phyloP scores from a whole-genome alignment of 1,140 invertebrate species.

The Caenorhabditis remanei region DNA sequence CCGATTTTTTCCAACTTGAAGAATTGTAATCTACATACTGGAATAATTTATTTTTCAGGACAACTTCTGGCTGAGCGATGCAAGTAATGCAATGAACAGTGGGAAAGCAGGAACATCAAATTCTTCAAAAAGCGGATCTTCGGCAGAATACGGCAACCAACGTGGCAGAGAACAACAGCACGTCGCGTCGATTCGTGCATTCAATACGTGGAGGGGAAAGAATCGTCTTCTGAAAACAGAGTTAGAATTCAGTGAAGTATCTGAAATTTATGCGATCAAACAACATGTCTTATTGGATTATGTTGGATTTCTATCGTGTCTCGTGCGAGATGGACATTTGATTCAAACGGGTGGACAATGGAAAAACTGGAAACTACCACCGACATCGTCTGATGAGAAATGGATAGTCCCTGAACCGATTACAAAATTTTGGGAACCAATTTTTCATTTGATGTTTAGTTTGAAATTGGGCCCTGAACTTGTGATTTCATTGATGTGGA shows the following conservation, averaged over 20 bases:
- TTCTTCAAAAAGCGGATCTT: not conserved
- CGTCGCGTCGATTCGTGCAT: not conserved
- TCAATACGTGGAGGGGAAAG: not conserved
- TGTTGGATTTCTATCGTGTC: not conserved
- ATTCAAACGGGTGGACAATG: conserved; percentile 4
- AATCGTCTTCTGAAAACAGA: not conserved
- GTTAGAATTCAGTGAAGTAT: not conserved
- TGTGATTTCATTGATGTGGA: not conserved
- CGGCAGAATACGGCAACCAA: not conserved
- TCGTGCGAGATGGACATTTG: not conserved
- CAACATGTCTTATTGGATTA: not conserved
- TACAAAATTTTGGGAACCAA: conserved; percentile 4
- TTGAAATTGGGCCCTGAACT: conserved; percentile 1
- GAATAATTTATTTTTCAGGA: not conserved
- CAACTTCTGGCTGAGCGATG: conserved; percentile 23
- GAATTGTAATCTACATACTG: too few relatives aligned
- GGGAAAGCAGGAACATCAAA: not conserved
- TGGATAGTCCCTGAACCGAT: not conserved
- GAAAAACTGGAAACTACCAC: conserved; percentile 15
- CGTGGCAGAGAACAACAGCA: not conserved
- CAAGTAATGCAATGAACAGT: not conserved
- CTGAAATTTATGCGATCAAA: not conserved
- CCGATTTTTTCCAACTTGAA: too few relatives aligned
- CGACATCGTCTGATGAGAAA: not conserved
- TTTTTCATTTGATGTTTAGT: conserved; percentile 27